Evolutionary conservation across 2,113 vertebrate genomes (phyloP).

Genomic region (Phasianus colchicus): DNA sequence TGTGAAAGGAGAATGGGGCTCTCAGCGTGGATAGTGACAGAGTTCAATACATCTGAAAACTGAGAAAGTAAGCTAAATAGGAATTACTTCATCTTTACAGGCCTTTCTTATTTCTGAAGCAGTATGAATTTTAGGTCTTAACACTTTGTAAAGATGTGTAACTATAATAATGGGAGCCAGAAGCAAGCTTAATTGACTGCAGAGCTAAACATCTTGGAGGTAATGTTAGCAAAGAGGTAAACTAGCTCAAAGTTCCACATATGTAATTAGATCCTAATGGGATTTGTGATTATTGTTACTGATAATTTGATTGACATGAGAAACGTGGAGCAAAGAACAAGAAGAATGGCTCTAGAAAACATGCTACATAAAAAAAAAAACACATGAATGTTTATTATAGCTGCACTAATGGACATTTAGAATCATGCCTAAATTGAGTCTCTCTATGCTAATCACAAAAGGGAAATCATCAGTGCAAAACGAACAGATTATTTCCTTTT

Average conservation of each 20-base stretch:
- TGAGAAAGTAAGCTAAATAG: not conserved
- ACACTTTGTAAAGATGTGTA: constrained; percentile 22
- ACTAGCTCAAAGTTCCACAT: constrained; percentile 28
- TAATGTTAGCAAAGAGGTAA: constrained; percentile 49
- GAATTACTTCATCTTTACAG: not conserved
- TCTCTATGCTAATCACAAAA: not conserved
- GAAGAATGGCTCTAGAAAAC: constrained; percentile 24
- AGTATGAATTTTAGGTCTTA: not conserved
- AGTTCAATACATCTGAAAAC: not conserved
- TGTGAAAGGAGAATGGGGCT: not conserved
- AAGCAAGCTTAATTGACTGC: constrained; percentile 21
- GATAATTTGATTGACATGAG: constrained; percentile 65
- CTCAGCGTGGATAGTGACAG: not conserved
- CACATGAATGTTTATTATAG: not conserved
- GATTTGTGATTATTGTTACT: constrained; percentile 67
- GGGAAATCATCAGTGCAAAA: constrained; percentile 16
- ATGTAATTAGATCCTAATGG: constrained; percentile 61
- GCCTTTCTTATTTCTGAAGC: not conserved
- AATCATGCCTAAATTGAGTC: constrained; percentile 27
- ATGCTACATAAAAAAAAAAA: constrained; percentile 29
- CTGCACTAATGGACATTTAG: constrained; percentile 15
- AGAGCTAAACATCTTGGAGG: constrained; percentile 38
- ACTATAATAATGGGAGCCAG: constrained; percentile 25
- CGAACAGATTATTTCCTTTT: not conserved
- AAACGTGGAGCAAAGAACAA: constrained; percentile 13